Percentiles rank a stretch among this genome's conserved stretches.
These are phyloP conservation scores for Chrysolina americana DNA, from an alignment of 2,888 invertebrate genomes.

Conservation along the genomic window DNA sequence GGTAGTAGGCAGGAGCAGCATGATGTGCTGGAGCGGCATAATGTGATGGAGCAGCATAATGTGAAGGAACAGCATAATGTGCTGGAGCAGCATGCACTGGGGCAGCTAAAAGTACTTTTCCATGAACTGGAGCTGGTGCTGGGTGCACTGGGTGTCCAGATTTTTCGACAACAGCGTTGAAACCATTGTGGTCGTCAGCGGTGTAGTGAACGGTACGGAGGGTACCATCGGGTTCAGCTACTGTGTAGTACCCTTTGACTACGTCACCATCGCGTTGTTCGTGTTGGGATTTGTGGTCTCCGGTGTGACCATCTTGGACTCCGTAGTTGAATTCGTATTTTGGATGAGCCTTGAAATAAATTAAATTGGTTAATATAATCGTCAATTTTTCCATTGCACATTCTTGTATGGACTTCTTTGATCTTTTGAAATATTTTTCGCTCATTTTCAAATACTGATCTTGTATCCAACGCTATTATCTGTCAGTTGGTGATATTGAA, in stretches of 20 bases:
- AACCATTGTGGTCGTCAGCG: slow-evolving; percentile 61
- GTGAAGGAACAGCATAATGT: slow-evolving; percentile 33
- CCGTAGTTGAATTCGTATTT: slow-evolving; percentile 74
- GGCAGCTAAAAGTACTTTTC: slow-evolving; percentile 40
- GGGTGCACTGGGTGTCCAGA: slow-evolving; percentile 73
- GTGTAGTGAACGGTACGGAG: slow-evolving; percentile 62
- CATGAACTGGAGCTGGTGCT: slow-evolving; percentile 47
- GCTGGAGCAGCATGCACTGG: slow-evolving; percentile 35
- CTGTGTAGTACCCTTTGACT: slow-evolving; percentile 67
- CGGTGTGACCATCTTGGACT: slow-evolving; percentile 74
- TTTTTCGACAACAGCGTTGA: slow-evolving; percentile 76
- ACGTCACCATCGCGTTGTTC: slow-evolving; percentile 74
- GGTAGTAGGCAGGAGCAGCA: slow-evolving; percentile 38
- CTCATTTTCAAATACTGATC: too few species aligned
- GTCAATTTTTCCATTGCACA: too few species aligned
- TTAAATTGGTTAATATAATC: neutral
- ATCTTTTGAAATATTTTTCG: too few species aligned
- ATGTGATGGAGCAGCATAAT: slow-evolving; percentile 30
- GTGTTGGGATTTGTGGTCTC: slow-evolving; percentile 74
- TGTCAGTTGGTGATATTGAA: too few species aligned
- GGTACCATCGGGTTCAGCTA: slow-evolving; percentile 61
- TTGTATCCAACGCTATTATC: too few species aligned
- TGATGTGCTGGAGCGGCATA: slow-evolving; percentile 34
- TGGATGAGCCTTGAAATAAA: slow-evolving; percentile 69
- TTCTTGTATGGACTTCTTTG: too few species aligned